These are phyloP conservation scores for Zygogramma bicolorata DNA, from an alignment of 2,888 invertebrate genomes.

Conservation along the genomic window DNA sequence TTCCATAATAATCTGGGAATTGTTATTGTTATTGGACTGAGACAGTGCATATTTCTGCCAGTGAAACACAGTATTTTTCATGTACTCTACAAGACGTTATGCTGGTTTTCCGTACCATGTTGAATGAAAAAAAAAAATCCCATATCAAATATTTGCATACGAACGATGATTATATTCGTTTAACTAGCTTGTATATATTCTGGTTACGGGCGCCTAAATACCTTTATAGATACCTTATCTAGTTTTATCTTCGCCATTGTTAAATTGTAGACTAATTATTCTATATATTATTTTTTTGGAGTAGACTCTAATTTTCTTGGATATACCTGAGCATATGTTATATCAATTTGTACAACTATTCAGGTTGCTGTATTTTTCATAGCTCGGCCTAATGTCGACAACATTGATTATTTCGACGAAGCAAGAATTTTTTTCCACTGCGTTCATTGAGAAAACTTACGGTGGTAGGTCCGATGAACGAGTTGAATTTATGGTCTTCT, in stretches of 20 bases:
- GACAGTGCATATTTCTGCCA: neutral
- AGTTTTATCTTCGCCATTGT: neutral
- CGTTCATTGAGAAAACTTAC: too few species aligned
- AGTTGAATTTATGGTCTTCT: too few species aligned
- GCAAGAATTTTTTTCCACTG: too few species aligned
- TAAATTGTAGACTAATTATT: neutral
- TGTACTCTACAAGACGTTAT: conserved; percentile 4
- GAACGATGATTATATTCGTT: neutral
- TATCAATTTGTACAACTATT: neutral
- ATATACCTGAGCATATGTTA: too few species aligned
- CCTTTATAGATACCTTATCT: conserved; percentile 9
- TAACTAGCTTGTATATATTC: conserved; percentile 5
- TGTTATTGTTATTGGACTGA: neutral
- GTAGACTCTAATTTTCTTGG: neutral
- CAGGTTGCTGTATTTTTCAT: too few species aligned
- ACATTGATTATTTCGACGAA: too few species aligned
- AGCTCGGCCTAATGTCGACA: too few species aligned
- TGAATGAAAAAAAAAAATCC: neutral
- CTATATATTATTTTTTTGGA: neutral
- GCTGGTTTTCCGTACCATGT: conserved; percentile 11
- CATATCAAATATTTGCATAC: conserved; percentile 11
- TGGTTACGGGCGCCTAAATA: conserved; percentile 1
- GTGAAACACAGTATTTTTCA: neutral
- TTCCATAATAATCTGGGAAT: neutral
- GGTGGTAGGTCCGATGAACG: too few species aligned